A percentile compares a stretch with the other conserved stretches of the same genome.
These are phyloP conservation scores for Momotus momota DNA, from an alignment of 2,797 vertebrate genomes.

Conservation along the genomic window DNA sequence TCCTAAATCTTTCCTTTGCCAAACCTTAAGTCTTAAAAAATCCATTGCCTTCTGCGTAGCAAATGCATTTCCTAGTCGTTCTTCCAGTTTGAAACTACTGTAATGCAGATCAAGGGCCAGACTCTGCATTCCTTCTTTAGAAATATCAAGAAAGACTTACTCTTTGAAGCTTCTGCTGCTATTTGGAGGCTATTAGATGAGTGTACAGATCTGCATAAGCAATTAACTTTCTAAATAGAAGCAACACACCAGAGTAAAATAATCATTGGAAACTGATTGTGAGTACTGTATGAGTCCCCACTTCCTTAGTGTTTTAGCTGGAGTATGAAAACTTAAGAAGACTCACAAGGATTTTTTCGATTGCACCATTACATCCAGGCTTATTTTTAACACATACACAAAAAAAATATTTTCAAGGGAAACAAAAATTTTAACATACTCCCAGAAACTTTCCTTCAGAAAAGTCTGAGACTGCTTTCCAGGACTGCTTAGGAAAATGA, in stretches of 20 bases:
- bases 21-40: not conserved
- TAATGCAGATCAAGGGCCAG: not conserved
- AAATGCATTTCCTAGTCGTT: slow-evolving; percentile 6
- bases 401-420: not conserved
- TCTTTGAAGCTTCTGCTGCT: not conserved
- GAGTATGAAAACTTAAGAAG: not conserved
- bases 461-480: not conserved
- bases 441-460: slow-evolving; percentile 1
- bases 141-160: not conserved
- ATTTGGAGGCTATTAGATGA: not conserved
- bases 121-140: not conserved
- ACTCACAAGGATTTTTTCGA: not conserved
- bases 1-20: slow-evolving; percentile 14
- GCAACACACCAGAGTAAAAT: not conserved
- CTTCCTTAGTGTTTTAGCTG: not conserved
- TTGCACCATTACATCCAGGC: not conserved
- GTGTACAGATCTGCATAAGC: not conserved
- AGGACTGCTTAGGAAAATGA: not conserved
- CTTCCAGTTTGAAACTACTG: not conserved
- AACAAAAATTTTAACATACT: slow-evolving; percentile 35
- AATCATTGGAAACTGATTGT: not conserved
- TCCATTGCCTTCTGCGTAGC: not conserved
- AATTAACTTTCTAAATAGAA: not conserved
- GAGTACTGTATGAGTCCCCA: not conserved
- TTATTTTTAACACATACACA: not conserved